Evolutionary conservation across 2,888 invertebrate species (phyloP).

Genomic region (Diarsia mendica): DNA sequence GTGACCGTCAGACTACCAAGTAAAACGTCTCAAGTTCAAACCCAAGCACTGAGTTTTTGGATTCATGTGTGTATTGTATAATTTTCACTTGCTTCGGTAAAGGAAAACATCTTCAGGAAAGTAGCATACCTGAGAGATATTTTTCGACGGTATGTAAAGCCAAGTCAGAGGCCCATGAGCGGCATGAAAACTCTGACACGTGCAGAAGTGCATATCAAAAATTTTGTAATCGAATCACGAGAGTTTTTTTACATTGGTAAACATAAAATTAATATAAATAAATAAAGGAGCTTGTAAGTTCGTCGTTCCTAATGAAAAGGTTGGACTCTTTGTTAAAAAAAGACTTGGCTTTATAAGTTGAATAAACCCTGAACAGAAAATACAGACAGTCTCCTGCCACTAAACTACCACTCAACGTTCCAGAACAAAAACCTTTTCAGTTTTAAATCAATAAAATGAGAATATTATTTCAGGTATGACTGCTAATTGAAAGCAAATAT

Average conservation of each 20-base stretch:
- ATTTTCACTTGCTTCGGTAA: no score
- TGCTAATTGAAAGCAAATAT: constrained; percentile 27
- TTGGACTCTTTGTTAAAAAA: not conserved
- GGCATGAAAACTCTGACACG: not conserved
- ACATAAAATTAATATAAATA: no score
- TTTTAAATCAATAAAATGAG: constrained; percentile 11
- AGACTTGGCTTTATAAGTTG: not conserved
- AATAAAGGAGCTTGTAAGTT: not conserved
- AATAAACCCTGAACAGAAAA: not conserved
- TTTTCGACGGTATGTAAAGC: not conserved
- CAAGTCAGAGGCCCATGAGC: not conserved
- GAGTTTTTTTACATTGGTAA: not conserved
- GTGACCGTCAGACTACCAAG: not conserved
- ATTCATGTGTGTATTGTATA: no score
- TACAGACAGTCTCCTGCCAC: not conserved
- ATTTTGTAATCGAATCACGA: not conserved
- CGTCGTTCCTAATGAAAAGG: not conserved
- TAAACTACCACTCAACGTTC: not conserved
- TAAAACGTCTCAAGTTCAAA: not conserved
- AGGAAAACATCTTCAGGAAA: no score
- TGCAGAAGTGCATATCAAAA: not conserved
- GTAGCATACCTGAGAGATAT: no score
- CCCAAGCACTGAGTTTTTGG: no score
- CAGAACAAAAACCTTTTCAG: not conserved
- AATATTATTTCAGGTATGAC: constrained; percentile 27